Conservation (phyloP, 2,888 invertebrate species). For the Conops quadrifasciatus region DNA sequence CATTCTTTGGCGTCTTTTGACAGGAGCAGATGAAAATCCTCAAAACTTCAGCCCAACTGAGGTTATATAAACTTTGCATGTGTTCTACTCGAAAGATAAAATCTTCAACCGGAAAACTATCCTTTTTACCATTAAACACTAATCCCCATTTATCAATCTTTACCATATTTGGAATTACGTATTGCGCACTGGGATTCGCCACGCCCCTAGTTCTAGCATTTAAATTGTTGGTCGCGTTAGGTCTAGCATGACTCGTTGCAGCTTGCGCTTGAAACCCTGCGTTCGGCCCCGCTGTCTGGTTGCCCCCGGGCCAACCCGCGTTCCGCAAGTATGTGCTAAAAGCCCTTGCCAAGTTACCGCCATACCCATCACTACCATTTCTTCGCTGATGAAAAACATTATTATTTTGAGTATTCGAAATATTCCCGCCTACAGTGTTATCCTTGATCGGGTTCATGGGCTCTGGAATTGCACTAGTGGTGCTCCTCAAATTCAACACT, state of each 20-base stretch:
- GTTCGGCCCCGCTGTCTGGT: background rate
- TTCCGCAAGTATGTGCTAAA: too few species aligned
- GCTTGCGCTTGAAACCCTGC: background rate
- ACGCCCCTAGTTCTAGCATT: background rate
- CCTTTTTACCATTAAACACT: background rate
- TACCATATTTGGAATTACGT: background rate
- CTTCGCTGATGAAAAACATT: too few species aligned
- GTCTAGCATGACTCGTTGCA: background rate
- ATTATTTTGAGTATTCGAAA: too few species aligned
- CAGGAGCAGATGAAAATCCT: constrained; percentile 12
- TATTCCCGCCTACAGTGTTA: too few species aligned
- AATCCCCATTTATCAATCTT: constrained; percentile 13
- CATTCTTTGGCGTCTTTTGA: constrained; percentile 1
- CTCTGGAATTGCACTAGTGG: background rate
- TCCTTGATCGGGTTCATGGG: background rate
- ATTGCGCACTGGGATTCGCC: background rate
- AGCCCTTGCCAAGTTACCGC: too few species aligned
- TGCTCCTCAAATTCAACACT: background rate
- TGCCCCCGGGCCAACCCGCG: background rate
- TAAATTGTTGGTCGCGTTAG: background rate
- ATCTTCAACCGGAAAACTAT: constrained; percentile 1
- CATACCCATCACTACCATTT: too few species aligned
- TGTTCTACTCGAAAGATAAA: constrained; percentile 21
- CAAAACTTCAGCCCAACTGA: background rate
- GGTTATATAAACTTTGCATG: background rate